phyloP scores from a whole-genome alignment of 1,140 invertebrate species.

The Eciton burchellii region DNA sequence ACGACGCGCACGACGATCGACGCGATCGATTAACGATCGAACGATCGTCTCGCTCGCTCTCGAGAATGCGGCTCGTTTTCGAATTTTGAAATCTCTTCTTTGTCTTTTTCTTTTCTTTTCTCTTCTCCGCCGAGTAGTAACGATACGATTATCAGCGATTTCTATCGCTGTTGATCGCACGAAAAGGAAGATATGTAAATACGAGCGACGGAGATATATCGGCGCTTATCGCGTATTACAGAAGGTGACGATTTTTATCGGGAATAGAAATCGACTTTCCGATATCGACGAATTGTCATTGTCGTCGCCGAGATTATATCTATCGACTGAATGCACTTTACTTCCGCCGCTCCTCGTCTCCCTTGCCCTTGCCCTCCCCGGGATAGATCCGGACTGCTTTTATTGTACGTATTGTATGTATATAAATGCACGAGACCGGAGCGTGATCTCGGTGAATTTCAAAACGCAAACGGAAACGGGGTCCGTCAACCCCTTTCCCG shows the following conservation, averaged over 20 bases:
- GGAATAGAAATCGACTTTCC: slow-evolving; percentile 13
- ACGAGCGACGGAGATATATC: background rate
- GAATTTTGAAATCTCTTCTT: no score
- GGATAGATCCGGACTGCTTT: no score
- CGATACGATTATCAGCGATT: background rate
- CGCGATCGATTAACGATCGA: no score
- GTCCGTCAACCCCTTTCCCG: no score
- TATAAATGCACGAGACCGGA: background rate
- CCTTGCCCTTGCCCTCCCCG: no score
- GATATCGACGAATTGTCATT: slow-evolving; percentile 28
- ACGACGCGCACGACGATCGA: background rate
- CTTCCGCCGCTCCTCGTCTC: no score
- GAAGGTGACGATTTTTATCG: slow-evolving; percentile 29
- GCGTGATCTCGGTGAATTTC: background rate
- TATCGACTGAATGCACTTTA: slow-evolving; percentile 16
- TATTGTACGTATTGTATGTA: background rate
- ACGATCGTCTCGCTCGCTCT: no score
- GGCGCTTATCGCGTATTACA: slow-evolving; percentile 16
- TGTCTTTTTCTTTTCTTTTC: no score
- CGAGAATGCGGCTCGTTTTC: no score
- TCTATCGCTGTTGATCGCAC: background rate
- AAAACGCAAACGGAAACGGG: no score
- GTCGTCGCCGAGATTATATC: background rate
- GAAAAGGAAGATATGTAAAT: slow-evolving; percentile 1
- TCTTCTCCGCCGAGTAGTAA: no score